Conservation (phyloP, 2,113 vertebrate species). For the Acrocephalus kingi region DNA sequence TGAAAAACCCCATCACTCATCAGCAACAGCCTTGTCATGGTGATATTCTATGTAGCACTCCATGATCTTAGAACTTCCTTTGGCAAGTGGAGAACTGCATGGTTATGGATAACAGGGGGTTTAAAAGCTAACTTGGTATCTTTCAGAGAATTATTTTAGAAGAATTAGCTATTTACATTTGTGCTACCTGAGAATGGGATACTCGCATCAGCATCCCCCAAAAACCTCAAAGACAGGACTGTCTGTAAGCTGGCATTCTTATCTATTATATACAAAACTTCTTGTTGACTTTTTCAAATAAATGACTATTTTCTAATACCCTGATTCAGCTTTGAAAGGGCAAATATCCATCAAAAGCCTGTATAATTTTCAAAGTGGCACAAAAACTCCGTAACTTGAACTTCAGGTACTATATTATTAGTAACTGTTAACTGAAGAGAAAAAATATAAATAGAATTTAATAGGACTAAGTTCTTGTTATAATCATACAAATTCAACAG, state of each 20-base stretch:
- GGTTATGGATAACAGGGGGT: background rate
- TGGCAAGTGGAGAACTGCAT: background rate
- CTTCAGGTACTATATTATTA: background rate
- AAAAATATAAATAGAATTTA: background rate
- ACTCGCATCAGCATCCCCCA: background rate
- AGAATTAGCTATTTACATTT: slow-evolving; percentile 36
- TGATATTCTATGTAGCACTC: background rate
- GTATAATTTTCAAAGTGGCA: background rate
- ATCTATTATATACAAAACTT: background rate
- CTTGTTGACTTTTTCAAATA: background rate
- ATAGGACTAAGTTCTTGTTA: background rate
- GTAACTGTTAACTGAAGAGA: background rate
- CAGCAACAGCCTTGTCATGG: background rate
- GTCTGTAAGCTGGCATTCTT: background rate
- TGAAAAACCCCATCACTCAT: background rate
- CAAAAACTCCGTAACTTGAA: background rate
- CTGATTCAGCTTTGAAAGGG: background rate
- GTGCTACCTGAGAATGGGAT: background rate
- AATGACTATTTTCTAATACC: background rate
- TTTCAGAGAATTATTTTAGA: slow-evolving; percentile 36
- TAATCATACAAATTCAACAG: background rate
- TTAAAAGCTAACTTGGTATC: slow-evolving; percentile 39
- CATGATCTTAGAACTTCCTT: background rate
- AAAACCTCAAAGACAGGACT: background rate
- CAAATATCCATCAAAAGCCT: background rate